A percentile compares a stretch with the other conserved stretches of the same genome.
phyloP scores from a whole-genome alignment of 2,888 invertebrate species.

The Sinopyrophorus schimmeli region DNA sequence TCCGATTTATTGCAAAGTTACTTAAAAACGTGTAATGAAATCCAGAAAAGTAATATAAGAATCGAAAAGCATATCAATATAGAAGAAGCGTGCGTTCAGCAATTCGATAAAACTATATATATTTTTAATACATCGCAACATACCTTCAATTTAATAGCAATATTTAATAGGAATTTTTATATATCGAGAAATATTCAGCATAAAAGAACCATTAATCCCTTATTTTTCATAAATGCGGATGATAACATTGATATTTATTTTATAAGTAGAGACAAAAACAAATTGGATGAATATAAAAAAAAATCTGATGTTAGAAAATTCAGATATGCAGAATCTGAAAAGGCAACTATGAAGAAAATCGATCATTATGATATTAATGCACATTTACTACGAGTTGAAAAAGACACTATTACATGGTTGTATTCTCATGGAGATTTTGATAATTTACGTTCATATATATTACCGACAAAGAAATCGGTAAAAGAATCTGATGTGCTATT shows the following conservation, averaged over 20 bases:
- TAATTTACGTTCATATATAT: constrained; percentile 2
- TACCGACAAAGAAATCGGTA: not conserved
- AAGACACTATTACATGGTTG: constrained; percentile 2
- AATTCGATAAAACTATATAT: constrained; percentile 18
- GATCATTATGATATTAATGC: not conserved
- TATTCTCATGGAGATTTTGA: constrained; percentile 14
- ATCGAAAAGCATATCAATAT: constrained; percentile 1
- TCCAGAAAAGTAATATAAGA: not conserved
- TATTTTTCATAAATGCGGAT: constrained; percentile 8
- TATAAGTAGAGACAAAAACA: constrained; percentile 11
- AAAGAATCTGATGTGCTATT: constrained; percentile 9
- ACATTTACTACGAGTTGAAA: constrained; percentile 19
- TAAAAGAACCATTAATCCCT: constrained; percentile 3
- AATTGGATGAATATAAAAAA: constrained; percentile 6
- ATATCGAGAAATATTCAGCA: constrained; percentile 14
- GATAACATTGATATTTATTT: constrained; percentile 3
- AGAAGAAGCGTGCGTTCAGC: constrained; percentile 12
- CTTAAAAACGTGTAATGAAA: not conserved
- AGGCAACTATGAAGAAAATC: not conserved
- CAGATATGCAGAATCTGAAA: not conserved
- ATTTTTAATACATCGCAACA: constrained; percentile 2
- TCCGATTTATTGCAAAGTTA: not conserved
- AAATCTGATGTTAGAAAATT: too few relatives aligned
- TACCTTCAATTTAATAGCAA: constrained; percentile 5
- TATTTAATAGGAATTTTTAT: constrained; percentile 23